A percentile compares a stretch with the other conserved stretches of the same genome.
phyloP scores from a whole-genome alignment of 2,888 invertebrate genomes.

The Phlogophora meticulosa region DNA sequence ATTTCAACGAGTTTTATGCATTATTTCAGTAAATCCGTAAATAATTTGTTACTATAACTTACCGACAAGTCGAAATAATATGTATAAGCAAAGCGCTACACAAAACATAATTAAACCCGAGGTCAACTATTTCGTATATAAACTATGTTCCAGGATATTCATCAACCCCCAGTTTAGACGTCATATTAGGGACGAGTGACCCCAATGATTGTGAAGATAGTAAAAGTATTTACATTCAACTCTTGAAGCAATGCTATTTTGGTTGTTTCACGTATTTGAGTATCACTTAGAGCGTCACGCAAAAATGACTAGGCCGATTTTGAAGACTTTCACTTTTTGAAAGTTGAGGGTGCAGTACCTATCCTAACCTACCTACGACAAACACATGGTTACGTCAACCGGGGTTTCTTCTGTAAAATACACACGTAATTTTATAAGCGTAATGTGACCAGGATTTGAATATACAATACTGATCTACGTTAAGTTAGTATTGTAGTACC shows the following conservation, averaged over 20 bases:
- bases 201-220: conserved; percentile 7
- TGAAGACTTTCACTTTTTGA: conserved; percentile 59
- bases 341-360: conserved; percentile 55
- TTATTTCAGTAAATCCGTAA: conserved; percentile 37
- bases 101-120: not conserved
- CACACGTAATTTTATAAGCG: conserved; percentile 41
- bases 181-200: conserved; percentile 2
- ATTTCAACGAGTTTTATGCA: conserved; percentile 19
- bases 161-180: not conserved
- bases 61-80: conserved; percentile 24
- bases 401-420: conserved; percentile 47
- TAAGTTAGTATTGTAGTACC: conserved; percentile 10
- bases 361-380: conserved; percentile 32
- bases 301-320: conserved; percentile 59
- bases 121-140: not conserved
- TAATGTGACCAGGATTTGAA: conserved; percentile 38
- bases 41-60: conserved; percentile 29
- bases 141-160: not conserved
- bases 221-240: conserved; percentile 24
- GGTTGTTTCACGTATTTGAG: conserved; percentile 41
- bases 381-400: conserved; percentile 51
- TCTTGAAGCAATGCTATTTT: conserved; percentile 29
- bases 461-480: conserved; percentile 27
- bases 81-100: conserved; percentile 16
- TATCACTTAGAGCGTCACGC: conserved; percentile 58